Evolutionary conservation across 2,113 vertebrate genomes (phyloP).

Genomic region (Cyprinodon tularosa): DNA sequence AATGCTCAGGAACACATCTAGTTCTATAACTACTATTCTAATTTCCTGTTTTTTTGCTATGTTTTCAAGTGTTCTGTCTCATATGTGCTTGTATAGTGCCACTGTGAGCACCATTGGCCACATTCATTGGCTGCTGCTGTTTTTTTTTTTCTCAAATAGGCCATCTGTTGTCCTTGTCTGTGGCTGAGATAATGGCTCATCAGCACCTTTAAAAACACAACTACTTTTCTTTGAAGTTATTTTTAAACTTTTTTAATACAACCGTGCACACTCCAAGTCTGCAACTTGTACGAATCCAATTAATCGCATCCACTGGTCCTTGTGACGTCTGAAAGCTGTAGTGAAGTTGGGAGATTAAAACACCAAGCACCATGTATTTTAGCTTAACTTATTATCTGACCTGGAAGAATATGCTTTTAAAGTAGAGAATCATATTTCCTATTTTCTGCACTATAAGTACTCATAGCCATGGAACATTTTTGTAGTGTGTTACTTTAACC

Average conservation of each 20-base stretch:
- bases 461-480: too few species aligned
- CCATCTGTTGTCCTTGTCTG: slow-evolving; percentile 41
- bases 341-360: slow-evolving; percentile 24
- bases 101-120: slow-evolving; percentile 19
- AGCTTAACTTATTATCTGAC: slow-evolving; percentile 32
- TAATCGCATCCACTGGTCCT: slow-evolving; percentile 38
- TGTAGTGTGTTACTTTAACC: too few species aligned
- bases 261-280: slow-evolving; percentile 1
- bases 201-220: slow-evolving; percentile 26
- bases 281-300: slow-evolving; percentile 31
- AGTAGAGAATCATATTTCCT: background rate
- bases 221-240: slow-evolving; percentile 17
- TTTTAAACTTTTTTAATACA: slow-evolving; percentile 26
- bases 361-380: slow-evolving; percentile 37
- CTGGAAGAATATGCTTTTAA: slow-evolving; percentile 44
- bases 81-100: background rate
- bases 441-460: too few species aligned
- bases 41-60: slow-evolving; percentile 6
- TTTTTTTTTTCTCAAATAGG: slow-evolving; percentile 40
- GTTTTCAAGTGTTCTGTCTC: slow-evolving; percentile 12
- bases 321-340: slow-evolving; percentile 43
- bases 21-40: slow-evolving; percentile 4
- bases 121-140: slow-evolving; percentile 30
- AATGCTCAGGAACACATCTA: background rate
- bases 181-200: slow-evolving; percentile 20